Base-by-base conservation (phyloP, 2,888 invertebrate genomes). In the Rhagium mordax region DNA sequence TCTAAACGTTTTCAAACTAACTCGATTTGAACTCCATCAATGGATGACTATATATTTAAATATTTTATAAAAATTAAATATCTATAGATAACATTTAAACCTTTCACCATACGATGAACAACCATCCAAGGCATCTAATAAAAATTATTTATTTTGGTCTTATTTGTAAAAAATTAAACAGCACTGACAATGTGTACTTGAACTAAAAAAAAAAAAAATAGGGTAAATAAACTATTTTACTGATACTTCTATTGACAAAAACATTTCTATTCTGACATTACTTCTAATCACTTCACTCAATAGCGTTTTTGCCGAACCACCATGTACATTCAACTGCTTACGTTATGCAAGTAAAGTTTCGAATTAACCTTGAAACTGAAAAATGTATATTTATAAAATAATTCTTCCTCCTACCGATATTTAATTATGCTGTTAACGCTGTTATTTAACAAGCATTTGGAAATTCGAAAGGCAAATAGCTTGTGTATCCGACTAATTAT, bases 311-410 rank as follows among this genome's bases (percentile, higher is more conserved):
- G 41, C 33, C 10, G 18, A 8, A 13, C 33, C 59, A 15, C 59
- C 29, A 33, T 59, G 27, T 59, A 59, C 18, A 24, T n/a, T 27
- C 21, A 16, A 1, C n/a, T 64, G 64, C 51, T 64, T 64, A 49
- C 51, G 49, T 49, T 64, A 64, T 64, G 64, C 64, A 49, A 64
- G 51, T 61, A 41, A 13, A 27, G 64, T 64, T 64, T 16, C 13
- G 53, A 65, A 65, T 65, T 53, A 65, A 65, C 65, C 65, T 65
- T 65, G 65, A 53, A 29, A 18, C 20, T 53, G 27, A 15, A 53
- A 51, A 53, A 10, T 33, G 53, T 53, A 53, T 27, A 29, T 29
- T 53, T 33, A 33, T 13, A 29, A 59, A 16, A 59, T 33, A 59
- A 59, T 59, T 16, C 59, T 29, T 27, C 51, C 8, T 49, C 64